phyloP scores from a whole-genome alignment of 2,888 invertebrate genomes.

The Clostera curtula region DNA sequence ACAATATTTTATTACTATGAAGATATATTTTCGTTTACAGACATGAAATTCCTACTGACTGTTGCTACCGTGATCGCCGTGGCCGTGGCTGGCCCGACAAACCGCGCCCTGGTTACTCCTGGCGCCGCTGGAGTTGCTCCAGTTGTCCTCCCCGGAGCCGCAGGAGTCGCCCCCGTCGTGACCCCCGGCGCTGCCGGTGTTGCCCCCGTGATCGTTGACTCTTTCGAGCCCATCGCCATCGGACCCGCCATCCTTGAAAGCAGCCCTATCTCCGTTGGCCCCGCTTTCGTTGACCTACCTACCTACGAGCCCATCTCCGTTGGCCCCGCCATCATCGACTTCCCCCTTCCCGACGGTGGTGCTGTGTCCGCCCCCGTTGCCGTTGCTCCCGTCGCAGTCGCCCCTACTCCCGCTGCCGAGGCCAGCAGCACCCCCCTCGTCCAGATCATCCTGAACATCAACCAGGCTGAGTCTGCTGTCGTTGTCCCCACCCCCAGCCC shows the following conservation, averaged over 20 bases:
- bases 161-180: constrained; percentile 14
- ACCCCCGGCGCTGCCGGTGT: constrained; percentile 15
- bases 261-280: constrained; percentile 18
- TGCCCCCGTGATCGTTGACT: constrained; percentile 8
- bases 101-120: constrained; percentile 17
- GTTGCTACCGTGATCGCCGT: constrained; percentile 20
- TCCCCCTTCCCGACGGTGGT: no score
- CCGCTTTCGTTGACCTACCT: constrained; percentile 17
- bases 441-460: constrained; percentile 30
- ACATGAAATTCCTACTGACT: constrained; percentile 19
- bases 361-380: constrained; percentile 14
- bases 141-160: constrained; percentile 6
- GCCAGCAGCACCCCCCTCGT: constrained; percentile 21
- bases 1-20: background rate
- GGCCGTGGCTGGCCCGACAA: constrained; percentile 21
- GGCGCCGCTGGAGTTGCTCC: constrained; percentile 15
- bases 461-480: constrained; percentile 16
- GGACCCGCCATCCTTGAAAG: constrained; percentile 19
- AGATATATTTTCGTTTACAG: constrained; percentile 16
- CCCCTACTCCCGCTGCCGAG: constrained; percentile 6
- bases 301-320: constrained; percentile 9
- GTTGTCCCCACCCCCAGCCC: constrained; percentile 10
- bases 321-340: constrained; percentile 7
- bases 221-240: constrained; percentile 16
- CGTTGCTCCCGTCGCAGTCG: constrained; percentile 6